Evolutionary conservation across 2,888 invertebrate genomes (phyloP), one percentile per base, ranked within the genome.

Genomic region (Melanostoma scalare): DNA sequence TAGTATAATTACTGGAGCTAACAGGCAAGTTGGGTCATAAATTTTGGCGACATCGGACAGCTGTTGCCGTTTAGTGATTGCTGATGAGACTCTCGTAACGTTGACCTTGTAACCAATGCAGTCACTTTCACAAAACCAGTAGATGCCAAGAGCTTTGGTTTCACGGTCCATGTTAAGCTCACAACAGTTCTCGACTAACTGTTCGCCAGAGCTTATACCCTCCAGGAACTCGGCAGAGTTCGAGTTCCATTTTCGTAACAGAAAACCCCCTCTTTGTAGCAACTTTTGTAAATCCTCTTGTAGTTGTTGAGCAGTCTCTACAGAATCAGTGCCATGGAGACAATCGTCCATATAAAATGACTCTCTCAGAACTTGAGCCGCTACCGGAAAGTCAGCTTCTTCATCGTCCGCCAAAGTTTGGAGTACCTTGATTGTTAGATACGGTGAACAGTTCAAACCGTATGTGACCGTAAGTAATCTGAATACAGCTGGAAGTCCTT

Each of bases 291-390:
- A 20, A 20, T 20, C 20, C 20, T 20, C 20, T 20, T 20, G 63
- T 33, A 60, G 38, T 1, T 31, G 0, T 48, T 72, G 52, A 10
- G 60, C 20, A 42, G 36, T 35, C 10, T 75, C 53, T 0, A 53
- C 67, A 8, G 56, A 6, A 38, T 65, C 52, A 52, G 69, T n/a
- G 0, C 67, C 75, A 53, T 67, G 65, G 10, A 81, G 53, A 20
- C 65, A 68, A 33, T 82, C 78, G 65, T 81, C 82, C 72, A 75
- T 68, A 44, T 78, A 85, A 42, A 85, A 9, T 48, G 60, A 10
- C 6, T 44, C 44, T 31, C 31, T 6, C 8, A 60, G 44, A 3
- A 56, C 56, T 30, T 60, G 38, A 5, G 80, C 68, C 6, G 80
- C 73, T 61, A 46, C 65, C 6, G 77, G 77, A 74, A 44, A 81